A percentile compares a stretch with the other conserved stretches of the same genome.
Conservation (phyloP, 2,113 vertebrate genomes). For the Tupaia tana region DNA sequence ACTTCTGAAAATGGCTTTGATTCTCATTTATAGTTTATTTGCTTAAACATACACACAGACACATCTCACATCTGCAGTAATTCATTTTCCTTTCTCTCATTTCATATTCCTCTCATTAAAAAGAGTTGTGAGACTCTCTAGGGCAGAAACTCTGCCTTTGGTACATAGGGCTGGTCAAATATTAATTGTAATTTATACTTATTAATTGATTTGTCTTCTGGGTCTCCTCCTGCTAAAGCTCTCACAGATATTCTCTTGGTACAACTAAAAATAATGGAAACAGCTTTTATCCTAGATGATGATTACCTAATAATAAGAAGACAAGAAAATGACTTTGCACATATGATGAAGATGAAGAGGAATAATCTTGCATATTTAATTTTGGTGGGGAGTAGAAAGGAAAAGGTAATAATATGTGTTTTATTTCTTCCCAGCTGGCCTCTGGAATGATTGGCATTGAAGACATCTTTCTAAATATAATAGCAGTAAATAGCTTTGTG, state of each 20-base stretch:
- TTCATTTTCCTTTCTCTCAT: conserved; percentile 8
- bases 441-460: not conserved
- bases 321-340: conserved; percentile 16
- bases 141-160: not conserved
- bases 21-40: not conserved
- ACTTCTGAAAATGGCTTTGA: conserved; percentile 10
- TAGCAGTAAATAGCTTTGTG: not conserved
- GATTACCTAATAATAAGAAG: conserved; percentile 30
- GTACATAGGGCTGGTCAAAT: not conserved
- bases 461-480: conserved; percentile 14
- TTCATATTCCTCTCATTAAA: not conserved
- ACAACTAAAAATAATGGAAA: not conserved
- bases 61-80: not conserved
- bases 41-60: not conserved
- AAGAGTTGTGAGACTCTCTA: not conserved
- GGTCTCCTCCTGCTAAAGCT: not conserved
- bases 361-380: not conserved
- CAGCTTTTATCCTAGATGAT: conserved; percentile 32
- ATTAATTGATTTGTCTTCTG: conserved; percentile 63
- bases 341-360: not conserved
- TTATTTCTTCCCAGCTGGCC: not conserved
- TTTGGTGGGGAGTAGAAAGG: not conserved
- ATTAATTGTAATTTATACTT: conserved; percentile 53
- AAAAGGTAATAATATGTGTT: not conserved
- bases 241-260: not conserved